Conservation (phyloP, 2,113 vertebrate species). For the Puntigrus tetrazona region DNA sequence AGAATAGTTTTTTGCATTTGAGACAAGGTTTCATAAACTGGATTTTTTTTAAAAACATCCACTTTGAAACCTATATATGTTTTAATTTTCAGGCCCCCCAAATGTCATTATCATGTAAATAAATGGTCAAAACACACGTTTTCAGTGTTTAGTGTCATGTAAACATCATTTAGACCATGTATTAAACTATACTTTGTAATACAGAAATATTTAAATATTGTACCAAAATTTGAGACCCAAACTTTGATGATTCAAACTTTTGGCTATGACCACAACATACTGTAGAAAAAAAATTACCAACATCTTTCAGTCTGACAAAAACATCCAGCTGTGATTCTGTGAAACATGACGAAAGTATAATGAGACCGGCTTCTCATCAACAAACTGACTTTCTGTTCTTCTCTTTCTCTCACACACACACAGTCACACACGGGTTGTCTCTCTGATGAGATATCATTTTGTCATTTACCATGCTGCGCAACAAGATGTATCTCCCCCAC, state of each 20-base stretch:
- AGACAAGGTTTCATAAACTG: too few relatives aligned
- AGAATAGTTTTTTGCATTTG: too few relatives aligned
- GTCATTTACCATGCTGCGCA: conserved; percentile 77
- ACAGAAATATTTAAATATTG: not conserved
- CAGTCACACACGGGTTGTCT: conserved; percentile 58
- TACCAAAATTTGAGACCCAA: not conserved
- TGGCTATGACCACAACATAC: not conserved
- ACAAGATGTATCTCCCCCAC: conserved; percentile 74
- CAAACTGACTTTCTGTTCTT: conserved; percentile 41
- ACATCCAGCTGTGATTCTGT: conserved; percentile 32
- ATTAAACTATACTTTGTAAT: not conserved
- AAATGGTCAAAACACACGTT: too few relatives aligned
- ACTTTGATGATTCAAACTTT: not conserved
- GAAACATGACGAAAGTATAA: conserved; percentile 26
- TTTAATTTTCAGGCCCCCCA: too few relatives aligned
- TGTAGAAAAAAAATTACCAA: not conserved
- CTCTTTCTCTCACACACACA: conserved; percentile 14
- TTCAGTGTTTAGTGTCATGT: too few relatives aligned
- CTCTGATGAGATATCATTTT: conserved; percentile 79
- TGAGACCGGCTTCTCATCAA: conserved; percentile 36
- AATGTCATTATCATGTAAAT: too few relatives aligned
- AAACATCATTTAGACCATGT: not conserved
- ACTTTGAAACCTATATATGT: too few relatives aligned
- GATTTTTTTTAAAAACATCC: too few relatives aligned
- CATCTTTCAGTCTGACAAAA: conserved; percentile 14